Evolutionary conservation across 2,113 vertebrate genomes (phyloP).

Genomic region (Oophaga pumilio): DNA sequence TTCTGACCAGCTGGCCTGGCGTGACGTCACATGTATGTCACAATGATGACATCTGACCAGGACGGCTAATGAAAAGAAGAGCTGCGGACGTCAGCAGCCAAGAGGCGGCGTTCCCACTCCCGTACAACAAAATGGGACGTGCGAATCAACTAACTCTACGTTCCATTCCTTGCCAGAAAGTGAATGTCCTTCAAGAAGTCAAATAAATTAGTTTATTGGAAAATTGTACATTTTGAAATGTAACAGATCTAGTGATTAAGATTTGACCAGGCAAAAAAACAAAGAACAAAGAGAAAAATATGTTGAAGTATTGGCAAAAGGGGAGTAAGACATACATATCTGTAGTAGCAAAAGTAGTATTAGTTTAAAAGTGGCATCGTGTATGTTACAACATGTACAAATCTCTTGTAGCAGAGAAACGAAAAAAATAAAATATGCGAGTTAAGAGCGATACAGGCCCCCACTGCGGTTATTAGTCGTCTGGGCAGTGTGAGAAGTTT

Average conservation of each 20-base stretch:
- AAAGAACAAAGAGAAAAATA: constrained; percentile 40
- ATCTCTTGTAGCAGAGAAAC: constrained; percentile 46
- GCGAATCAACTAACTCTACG: no score
- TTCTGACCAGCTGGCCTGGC: no score
- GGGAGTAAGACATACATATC: constrained; percentile 39
- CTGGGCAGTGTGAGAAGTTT: constrained; percentile 30
- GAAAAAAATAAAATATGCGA: neutral
- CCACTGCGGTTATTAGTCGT: constrained; percentile 41
- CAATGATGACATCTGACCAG: no score
- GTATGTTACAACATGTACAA: constrained; percentile 58
- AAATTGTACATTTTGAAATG: constrained; percentile 58
- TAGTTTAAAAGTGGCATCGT: constrained; percentile 55
- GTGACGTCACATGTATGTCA: no score
- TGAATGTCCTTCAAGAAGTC: constrained; percentile 14
- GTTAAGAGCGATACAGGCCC: constrained; percentile 32
- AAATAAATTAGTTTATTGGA: constrained; percentile 58
- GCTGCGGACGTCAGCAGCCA: no score
- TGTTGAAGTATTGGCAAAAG: constrained; percentile 49
- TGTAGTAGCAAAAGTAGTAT: constrained; percentile 58
- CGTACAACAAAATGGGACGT: no score
- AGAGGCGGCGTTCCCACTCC: no score
- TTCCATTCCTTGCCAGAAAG: neutral
- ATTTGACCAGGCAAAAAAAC: constrained; percentile 55
- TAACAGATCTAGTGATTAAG: constrained; percentile 59
- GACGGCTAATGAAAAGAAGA: no score